Conservation (phyloP, 2,888 invertebrate species). For the Spatulosminthurus flaviceps region DNA sequence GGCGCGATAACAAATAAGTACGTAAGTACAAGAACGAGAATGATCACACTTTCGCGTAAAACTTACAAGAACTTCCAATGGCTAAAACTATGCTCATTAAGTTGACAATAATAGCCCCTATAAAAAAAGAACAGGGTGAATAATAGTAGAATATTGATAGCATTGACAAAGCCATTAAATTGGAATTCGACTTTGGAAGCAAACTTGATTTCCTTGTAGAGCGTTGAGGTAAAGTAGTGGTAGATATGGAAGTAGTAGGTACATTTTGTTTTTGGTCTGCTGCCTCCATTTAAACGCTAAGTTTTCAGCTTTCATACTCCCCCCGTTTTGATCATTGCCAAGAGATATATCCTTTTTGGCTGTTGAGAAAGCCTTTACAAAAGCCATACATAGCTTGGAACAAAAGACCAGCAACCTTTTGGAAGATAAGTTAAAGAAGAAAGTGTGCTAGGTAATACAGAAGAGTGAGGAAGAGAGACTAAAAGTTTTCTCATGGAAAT, state of each 20-base stretch:
- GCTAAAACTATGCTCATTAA: background rate
- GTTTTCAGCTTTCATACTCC: background rate
- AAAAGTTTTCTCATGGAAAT: constrained; percentile 33
- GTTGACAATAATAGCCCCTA: background rate
- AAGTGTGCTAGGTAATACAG: background rate
- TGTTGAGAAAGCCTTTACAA: background rate
- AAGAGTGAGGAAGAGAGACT: background rate
- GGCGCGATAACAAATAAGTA: too few species aligned
- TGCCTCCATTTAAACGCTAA: constrained; percentile 31
- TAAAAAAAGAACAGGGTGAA: background rate
- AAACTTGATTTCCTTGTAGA: constrained; percentile 1
- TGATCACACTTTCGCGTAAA: too few species aligned
- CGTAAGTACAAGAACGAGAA: too few species aligned
- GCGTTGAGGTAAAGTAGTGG: background rate
- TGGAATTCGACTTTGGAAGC: background rate
- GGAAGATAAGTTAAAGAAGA: background rate
- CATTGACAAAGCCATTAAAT: constrained; percentile 18
- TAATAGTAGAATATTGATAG: background rate
- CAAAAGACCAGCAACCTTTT: background rate
- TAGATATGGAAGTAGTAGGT: too few species aligned
- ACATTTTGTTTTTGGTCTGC: constrained; percentile 20
- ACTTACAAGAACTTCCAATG: too few species aligned
- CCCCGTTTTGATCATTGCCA: background rate
- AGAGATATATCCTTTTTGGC: background rate
- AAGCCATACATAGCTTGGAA: background rate